These are phyloP conservation scores for Pachycephus smyrnensis DNA, from an alignment of 2,888 invertebrate genomes.

Conservation along the genomic window DNA sequence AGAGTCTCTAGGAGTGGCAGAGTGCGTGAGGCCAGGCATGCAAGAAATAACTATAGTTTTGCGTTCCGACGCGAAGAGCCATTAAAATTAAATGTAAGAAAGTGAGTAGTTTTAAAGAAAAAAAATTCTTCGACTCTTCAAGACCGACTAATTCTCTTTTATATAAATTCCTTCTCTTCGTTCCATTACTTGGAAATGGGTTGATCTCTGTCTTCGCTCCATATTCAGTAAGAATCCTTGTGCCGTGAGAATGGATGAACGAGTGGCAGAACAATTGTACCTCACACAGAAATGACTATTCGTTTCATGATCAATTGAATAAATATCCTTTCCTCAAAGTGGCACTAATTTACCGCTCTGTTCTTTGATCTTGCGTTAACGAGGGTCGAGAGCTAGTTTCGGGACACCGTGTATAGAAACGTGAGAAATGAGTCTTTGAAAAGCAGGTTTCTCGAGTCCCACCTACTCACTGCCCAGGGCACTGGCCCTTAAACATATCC, in stretches of 20 bases:
- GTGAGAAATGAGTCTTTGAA: conserved; percentile 26
- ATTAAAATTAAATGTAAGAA: not conserved
- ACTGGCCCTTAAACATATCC: conserved; percentile 6
- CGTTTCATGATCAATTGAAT: not conserved
- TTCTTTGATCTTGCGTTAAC: not conserved
- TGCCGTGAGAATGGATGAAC: not conserved
- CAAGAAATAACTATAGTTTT: not conserved
- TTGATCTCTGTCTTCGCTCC: not conserved
- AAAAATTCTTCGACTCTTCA: not conserved
- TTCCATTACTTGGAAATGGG: not conserved
- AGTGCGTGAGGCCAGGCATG: not conserved
- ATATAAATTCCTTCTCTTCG: not conserved
- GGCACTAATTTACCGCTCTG: not conserved
- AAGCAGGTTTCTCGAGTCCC: conserved; percentile 31
- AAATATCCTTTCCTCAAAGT: not conserved
- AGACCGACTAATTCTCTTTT: not conserved
- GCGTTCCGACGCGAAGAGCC: not conserved
- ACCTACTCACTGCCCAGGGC: conserved; percentile 23
- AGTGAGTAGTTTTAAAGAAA: not conserved
- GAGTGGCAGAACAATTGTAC: not conserved
- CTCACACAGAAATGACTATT: not conserved
- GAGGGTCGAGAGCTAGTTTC: not conserved
- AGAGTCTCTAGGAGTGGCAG: not conserved
- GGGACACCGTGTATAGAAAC: conserved; percentile 19
- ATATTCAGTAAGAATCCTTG: not conserved